Conservation (phyloP, 2,797 vertebrate species). For the Zenarchopterus dispar region DNA sequence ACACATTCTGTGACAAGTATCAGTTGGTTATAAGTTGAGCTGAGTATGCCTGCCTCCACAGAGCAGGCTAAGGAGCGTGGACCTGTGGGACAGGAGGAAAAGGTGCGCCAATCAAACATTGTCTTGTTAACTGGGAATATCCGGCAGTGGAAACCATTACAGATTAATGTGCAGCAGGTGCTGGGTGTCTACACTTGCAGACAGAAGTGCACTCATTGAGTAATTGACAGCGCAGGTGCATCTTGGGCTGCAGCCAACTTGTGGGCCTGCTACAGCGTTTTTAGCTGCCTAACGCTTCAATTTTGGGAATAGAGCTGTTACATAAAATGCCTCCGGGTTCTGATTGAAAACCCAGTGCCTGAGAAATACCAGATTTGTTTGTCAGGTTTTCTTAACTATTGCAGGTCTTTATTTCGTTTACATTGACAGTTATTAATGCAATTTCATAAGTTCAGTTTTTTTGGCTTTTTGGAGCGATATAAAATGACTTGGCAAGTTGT, state of each 20-base stretch:
- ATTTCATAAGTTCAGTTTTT: conserved; percentile 63
- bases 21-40: conserved; percentile 26
- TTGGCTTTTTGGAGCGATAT: conserved; percentile 67
- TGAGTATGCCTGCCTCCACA: conserved; percentile 20
- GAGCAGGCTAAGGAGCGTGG: conserved; percentile 9
- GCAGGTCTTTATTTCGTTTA: conserved; percentile 63
- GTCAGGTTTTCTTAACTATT: conserved; percentile 63
- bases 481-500: conserved; percentile 72
- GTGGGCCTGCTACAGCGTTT: conserved; percentile 64
- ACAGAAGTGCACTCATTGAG: conserved; percentile 56
- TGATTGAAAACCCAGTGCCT: conserved; percentile 57
- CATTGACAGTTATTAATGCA: conserved; percentile 67
- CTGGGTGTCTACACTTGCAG: conserved; percentile 71
- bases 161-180: conserved; percentile 79
- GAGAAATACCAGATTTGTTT: conserved; percentile 59
- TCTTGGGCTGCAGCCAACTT: conserved; percentile 69
- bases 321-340: conserved; percentile 58
- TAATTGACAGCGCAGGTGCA: conserved; percentile 82
- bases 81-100: conserved; percentile 40
- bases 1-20: conserved; percentile 45
- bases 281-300: conserved; percentile 67
- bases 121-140: conserved; percentile 72
- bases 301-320: conserved; percentile 60
- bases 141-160: conserved; percentile 57
- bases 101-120: conserved; percentile 71